Base-by-base conservation (phyloP, 2,888 invertebrate genomes). In the Sepioteuthis lessoniana region DNA sequence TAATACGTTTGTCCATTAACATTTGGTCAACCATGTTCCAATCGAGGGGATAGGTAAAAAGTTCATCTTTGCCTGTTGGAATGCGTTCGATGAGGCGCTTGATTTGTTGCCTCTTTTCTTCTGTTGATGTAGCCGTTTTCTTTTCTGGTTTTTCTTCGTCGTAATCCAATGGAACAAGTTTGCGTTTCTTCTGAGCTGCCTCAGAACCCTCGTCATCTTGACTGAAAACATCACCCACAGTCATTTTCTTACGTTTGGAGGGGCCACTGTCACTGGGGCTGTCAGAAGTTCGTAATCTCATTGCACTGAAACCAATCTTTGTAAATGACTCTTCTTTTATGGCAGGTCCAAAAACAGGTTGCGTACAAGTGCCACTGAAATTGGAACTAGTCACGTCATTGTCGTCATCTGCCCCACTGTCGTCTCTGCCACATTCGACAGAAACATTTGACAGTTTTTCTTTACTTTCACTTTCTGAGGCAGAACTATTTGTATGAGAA, bases 1-100 rank as follows among this genome's bases (percentile, higher is more conserved):
- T 98, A 97, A 99, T 99, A 97, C 99, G 98, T 97, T 98, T 98
- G 97, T 99, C 99, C 99, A 99, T 99, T 96, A 98, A 98, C 97
- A 98, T 98, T 97, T 98, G 98, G 97, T 98, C 98, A 91, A 98
- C 98, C 95, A 98, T 98, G 94, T 98, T 98, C 98, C 99, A 99
- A 97, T 99, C 99, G 94, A 99, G 98, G 96, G 98, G 98, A 97
- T 98, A 99, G 95, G 98, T 98, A 97, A 99, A 99, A 95, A 99
- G 98, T 96, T 99, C 99, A 95, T 98, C 98, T 97, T 99, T 99
- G 97, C 98, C 99, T 21, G 99, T 99, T 94, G 99, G 99, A 97
- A 99, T 99, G 97, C 98, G 98, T 97, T 99, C 99, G 97, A 99
- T 99, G 96, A 99, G 98, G 95, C 98, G 98, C 98, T 99, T 99